Base-by-base conservation (phyloP, 2,888 invertebrate species). In the Pomacea canaliculata region DNA sequence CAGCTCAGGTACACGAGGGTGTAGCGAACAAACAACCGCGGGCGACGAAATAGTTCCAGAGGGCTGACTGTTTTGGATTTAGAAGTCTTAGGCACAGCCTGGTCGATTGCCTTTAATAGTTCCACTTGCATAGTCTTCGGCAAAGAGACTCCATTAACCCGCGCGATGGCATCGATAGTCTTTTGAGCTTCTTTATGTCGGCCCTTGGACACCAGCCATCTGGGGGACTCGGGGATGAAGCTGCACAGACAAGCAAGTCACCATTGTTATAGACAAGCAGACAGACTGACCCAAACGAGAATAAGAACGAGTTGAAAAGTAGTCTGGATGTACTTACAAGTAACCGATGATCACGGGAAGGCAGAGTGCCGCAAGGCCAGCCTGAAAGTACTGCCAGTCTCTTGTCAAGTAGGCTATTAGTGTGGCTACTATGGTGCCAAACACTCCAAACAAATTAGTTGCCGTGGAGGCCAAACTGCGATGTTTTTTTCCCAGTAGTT, bases 161-260 rank as follows among this genome's bases (percentile, higher is more conserved):
- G 49, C n/a, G 72, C 72, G 27, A 72, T 27, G 23, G 48, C 18
- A 9, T 63, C 60, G 62, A 74, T 74, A 51, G 69, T 48, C 81
- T 96, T 94, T n/a, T 74, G 69, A 18, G 63, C 76, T 66, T 76
- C 76, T 19, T 23, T 27, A 5, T 60, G 7, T 7, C 71, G 63
- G 1, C 76, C 71, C 70, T 71, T 76, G n/a, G 76, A 70, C 71
- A 76, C 27, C 46, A 76, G 66, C 76, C 76, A 76, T 2, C 76
- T 7, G 12, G 76, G 76, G 18, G 76, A 76, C 63, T 76, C 76
- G 13, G 76, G 76, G 49, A 76, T 71, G 59, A 76, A 67, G 69
- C 76, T 76, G 51, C 10, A 56, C 37, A 37, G 37, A 37, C 37
- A 37, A 37, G 37, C 37, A 37, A 37, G 37, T 37, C 37, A 37